Evolutionary conservation across 2,888 invertebrate species (phyloP).

Genomic region (Drosophila meridionalis): DNA sequence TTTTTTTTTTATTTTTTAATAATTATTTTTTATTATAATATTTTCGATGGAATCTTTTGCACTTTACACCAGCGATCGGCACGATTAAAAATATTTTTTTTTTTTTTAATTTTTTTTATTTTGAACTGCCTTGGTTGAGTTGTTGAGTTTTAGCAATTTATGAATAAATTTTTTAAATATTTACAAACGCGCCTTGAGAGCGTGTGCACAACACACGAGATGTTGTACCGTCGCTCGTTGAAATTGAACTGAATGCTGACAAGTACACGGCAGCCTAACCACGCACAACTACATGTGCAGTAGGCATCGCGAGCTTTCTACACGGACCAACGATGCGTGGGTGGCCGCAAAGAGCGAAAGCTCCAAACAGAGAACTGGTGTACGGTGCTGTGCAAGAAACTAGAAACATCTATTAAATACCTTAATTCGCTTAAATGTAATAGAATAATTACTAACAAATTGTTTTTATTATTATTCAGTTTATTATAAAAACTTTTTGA

Average conservation of each 20-base stretch:
- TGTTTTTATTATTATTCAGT: not conserved
- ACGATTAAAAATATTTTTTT: conserved; percentile 7
- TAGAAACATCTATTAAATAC: conserved; percentile 1
- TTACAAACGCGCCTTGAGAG: conserved; percentile 73
- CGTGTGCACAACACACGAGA: conserved; percentile 63
- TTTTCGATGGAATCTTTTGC: conserved; percentile 35
- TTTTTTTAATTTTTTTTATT: conserved; percentile 14
- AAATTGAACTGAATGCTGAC: conserved; percentile 78
- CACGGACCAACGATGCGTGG: conserved; percentile 49
- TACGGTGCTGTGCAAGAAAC: conserved; percentile 26
- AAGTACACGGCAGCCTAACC: conserved; percentile 59
- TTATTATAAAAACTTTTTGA: not conserved
- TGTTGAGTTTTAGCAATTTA: conserved; percentile 60
- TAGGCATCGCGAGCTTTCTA: conserved; percentile 53
- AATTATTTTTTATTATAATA: conserved; percentile 26
- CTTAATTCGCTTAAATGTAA: not conserved
- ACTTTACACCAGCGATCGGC: conserved; percentile 44
- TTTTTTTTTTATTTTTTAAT: conserved; percentile 41
- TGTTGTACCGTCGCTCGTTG: conserved; percentile 76
- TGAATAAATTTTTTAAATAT: conserved; percentile 75
- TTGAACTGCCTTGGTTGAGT: conserved; percentile 24
- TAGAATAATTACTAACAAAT: not conserved
- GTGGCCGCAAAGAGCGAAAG: conserved; percentile 62
- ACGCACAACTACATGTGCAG: conserved; percentile 60
- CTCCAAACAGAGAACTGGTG: conserved; percentile 18